phyloP scores from a whole-genome alignment of 1,140 invertebrate species.

The Diachasma alloeum region DNA sequence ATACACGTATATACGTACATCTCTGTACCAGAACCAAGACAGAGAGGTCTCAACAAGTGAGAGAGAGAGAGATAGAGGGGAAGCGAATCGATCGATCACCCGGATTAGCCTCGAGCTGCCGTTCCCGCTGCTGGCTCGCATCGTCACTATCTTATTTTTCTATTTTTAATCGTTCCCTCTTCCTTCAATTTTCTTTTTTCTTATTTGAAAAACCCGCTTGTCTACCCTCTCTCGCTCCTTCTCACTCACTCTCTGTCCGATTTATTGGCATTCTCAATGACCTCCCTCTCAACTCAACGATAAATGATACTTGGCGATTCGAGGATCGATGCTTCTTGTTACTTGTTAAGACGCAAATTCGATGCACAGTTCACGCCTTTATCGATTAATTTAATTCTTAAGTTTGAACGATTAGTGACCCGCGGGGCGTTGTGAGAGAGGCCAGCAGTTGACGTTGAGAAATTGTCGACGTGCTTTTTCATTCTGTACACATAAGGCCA shows the following conservation, averaged over 20 bases:
- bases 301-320: not conserved
- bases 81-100: constrained; percentile 30
- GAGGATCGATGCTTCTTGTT: constrained; percentile 12
- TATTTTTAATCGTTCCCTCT: not conserved
- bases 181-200: constrained; percentile 8
- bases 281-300: not conserved
- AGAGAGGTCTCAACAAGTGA: not conserved
- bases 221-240: not conserved
- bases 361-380: constrained; percentile 13
- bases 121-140: constrained; percentile 26
- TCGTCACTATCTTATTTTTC: constrained; percentile 6
- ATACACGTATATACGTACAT: constrained; percentile 22
- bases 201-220: not conserved
- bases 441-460: not conserved
- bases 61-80: not conserved
- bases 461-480: not conserved
- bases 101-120: constrained; percentile 29
- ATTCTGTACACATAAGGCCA: not conserved
- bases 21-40: not conserved
- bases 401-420: not conserved
- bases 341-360: constrained; percentile 12
- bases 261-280: not conserved
- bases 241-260: not conserved
- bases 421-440: not conserved
- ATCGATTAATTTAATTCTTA: constrained; percentile 27